These are phyloP conservation scores for Albula glossodonta DNA, from an alignment of 2,113 vertebrate genomes.

Conservation along the genomic window DNA sequence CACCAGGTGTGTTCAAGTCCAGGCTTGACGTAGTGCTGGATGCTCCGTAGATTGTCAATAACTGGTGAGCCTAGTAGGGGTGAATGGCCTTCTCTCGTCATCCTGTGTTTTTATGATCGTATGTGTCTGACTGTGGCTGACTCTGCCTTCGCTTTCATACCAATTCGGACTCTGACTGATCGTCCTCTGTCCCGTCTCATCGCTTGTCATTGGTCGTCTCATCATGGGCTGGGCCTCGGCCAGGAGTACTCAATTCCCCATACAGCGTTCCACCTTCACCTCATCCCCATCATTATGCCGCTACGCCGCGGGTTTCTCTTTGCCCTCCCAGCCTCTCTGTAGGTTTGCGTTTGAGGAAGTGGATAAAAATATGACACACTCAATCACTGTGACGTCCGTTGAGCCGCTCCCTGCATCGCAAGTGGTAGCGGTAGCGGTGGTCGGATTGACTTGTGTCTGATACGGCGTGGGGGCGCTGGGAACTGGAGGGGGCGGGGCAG, in stretches of 20 bases:
- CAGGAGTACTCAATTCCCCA: not conserved
- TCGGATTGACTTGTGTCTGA: not conserved
- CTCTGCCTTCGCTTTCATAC: too few species aligned
- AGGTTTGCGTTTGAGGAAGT: not conserved
- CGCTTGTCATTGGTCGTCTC: too few species aligned
- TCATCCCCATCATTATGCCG: not conserved
- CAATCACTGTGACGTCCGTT: not conserved
- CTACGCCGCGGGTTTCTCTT: not conserved
- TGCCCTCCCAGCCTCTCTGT: not conserved
- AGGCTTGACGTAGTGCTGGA: too few species aligned
- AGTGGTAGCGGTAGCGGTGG: not conserved
- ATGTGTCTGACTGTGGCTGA: too few species aligned
- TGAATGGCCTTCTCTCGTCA: too few species aligned
- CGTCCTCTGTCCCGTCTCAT: not conserved
- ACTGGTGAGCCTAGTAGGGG: too few species aligned
- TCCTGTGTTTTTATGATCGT: too few species aligned
- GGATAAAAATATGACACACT: not conserved
- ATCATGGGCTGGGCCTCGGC: not conserved
- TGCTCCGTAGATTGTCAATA: too few species aligned
- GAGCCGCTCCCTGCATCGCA: not conserved
- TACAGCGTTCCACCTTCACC: not conserved
- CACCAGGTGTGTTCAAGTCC: too few species aligned
- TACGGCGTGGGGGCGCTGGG: not conserved
- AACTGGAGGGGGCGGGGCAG: not conserved
- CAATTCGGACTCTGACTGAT: not conserved